Evolutionary conservation across 2,888 invertebrate genomes (phyloP).

Genomic region (Drosophila birchii): DNA sequence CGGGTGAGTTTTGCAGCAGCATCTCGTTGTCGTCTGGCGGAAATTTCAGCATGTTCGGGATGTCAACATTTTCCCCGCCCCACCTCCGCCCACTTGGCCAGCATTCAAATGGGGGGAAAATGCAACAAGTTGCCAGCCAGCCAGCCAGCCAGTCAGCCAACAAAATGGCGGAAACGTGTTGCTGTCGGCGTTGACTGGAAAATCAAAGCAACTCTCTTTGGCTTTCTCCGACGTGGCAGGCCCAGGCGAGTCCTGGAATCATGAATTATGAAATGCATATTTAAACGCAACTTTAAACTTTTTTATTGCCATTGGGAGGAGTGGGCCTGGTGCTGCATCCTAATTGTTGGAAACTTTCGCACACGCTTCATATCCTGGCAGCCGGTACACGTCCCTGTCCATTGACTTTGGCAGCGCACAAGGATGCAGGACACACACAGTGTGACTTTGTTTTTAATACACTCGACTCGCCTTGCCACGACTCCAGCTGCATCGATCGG

Average conservation of each 20-base stretch:
- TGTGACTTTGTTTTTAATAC: conserved; percentile 80
- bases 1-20: conserved; percentile 48
- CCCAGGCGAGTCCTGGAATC: conserved; percentile 11
- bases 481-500: conserved; percentile 67
- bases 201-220: conserved; percentile 42
- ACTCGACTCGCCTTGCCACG: conserved; percentile 57
- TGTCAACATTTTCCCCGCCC: conserved; percentile 56
- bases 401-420: conserved; percentile 73
- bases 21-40: conserved; percentile 53
- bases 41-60: conserved; percentile 66
- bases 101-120: conserved; percentile 35
- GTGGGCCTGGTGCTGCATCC: conserved; percentile 44
- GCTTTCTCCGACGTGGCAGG: not conserved
- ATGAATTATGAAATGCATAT: conserved; percentile 75
- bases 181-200: conserved; percentile 55
- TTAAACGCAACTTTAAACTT: conserved; percentile 77
- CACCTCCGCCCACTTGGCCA: not conserved
- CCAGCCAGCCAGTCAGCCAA: conserved; percentile 56
- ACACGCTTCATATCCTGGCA: conserved; percentile 71
- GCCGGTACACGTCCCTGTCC: conserved; percentile 64
- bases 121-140: conserved; percentile 71
- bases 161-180: conserved; percentile 79
- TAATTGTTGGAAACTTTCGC: conserved; percentile 78
- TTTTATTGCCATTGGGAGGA: conserved; percentile 70
- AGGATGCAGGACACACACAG: conserved; percentile 54